Evolutionary conservation across 2,888 invertebrate genomes (phyloP), one percentile per base, ranked within the genome.

Genomic region (Stenoptilia bipunctidactyla): DNA sequence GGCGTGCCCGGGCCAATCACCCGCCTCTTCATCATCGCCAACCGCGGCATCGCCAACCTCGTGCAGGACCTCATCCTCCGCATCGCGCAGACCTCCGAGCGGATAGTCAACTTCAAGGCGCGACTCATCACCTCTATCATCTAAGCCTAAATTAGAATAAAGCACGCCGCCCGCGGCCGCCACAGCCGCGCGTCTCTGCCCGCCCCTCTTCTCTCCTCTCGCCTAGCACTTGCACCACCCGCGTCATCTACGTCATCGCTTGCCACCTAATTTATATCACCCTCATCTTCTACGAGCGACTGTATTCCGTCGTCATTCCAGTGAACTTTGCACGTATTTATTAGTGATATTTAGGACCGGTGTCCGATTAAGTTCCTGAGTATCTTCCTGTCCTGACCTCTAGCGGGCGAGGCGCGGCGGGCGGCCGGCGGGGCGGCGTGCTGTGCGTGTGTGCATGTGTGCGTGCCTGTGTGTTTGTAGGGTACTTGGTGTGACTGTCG

Each of bases 61-160:
- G 88, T 94, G 56, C 93, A 94, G 76, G 94, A 94, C 80, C 88
- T 94, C 60, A 94, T 94, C 77, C 87, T 94, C 69, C 93, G 94
- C 74, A 86, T 94, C 73, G 94, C 94, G 44, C 93, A 93, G 76
- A 94, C 94, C 68, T 94, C 94, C 70, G 94, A 94, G 82, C 89
- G 92, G 79, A 90, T 94, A 86, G 94, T 94, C 66, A 94, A 94
- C 90, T 94, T 93, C 90, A 94, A 94, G 86, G 94, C 94, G 71
- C 90, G 93, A 86, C 86, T 94, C 65, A 92, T 94, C 77, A 94
- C 94, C 62, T 92, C 94, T 56, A 90, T 94, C 79, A 94, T 94
- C 83, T 94, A 93, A 55, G 48, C 51, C 46, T 48, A 50, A 48
- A 20, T 20, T 3, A 20, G n/a, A 20, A 20, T 8, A 20, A 20